phyloP scores from a whole-genome alignment of 2,888 invertebrate genomes.

The Danaus chrysippus region DNA sequence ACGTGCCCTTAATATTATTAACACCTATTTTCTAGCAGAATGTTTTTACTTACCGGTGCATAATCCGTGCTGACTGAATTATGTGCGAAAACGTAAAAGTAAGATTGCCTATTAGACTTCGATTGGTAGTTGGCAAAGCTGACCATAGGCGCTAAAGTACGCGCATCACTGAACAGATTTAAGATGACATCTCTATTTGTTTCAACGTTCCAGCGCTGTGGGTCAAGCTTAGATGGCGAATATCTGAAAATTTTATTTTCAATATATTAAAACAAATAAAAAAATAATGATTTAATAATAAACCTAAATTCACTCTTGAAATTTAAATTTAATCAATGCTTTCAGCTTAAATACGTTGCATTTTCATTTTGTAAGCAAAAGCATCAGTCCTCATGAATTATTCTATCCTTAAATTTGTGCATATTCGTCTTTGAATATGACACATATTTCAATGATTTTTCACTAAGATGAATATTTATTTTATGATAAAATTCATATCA shows the following conservation, averaged over 20 bases:
- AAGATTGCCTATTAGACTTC: conserved; percentile 85
- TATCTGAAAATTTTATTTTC: conserved; percentile 59
- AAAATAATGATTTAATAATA: not conserved
- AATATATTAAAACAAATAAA: not conserved
- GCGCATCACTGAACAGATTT: conserved; percentile 93
- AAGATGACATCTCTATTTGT: conserved; percentile 88
- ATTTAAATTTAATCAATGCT: not conserved
- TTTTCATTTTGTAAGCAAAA: not conserved
- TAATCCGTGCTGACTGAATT: conserved; percentile 88
- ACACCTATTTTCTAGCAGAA: not conserved
- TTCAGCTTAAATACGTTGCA: not conserved
- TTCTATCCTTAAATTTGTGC: not conserved
- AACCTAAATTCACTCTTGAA: not conserved
- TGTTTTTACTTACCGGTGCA: conserved; percentile 81
- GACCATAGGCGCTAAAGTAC: conserved; percentile 89
- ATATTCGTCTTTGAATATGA: not conserved
- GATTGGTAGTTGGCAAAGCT: conserved; percentile 88
- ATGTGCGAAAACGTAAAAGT: conserved; percentile 93
- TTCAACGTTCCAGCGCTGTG: conserved; percentile 76
- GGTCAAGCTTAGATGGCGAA: conserved; percentile 77
- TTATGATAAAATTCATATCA: no score
- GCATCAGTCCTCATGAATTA: conserved; percentile 1
- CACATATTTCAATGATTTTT: no score
- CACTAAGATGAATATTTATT: no score
- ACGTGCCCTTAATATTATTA: no score